phyloP scores from a whole-genome alignment of 2,888 invertebrate genomes.

The Sialis lutaria region DNA sequence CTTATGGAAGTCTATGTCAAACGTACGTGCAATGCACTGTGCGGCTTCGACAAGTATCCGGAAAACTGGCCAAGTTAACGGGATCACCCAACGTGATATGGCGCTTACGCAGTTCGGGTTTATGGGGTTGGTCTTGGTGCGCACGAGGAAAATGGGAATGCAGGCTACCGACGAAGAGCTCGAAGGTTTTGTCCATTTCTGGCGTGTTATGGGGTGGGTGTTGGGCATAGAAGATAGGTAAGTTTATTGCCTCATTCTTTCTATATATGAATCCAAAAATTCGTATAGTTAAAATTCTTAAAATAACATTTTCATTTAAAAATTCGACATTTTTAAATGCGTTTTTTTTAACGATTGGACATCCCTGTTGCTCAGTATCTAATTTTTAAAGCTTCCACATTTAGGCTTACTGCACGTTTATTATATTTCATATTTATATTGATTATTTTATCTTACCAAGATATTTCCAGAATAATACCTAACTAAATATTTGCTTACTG shows the following conservation, averaged over 20 bases:
- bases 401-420: too few relatives aligned
- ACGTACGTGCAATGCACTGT: slow-evolving; percentile 49
- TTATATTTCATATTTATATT: too few relatives aligned
- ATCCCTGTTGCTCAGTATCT: too few relatives aligned
- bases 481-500: too few relatives aligned
- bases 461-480: too few relatives aligned
- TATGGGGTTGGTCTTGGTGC: slow-evolving; percentile 52
- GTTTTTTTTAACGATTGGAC: too few relatives aligned
- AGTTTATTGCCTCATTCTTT: slow-evolving; percentile 9
- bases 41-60: slow-evolving; percentile 35
- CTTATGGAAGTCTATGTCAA: slow-evolving; percentile 47
- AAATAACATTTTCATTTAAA: too few relatives aligned
- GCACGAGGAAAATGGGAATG: slow-evolving; percentile 46
- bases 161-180: slow-evolving; percentile 39
- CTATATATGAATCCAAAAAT: too few relatives aligned
- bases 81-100: slow-evolving; percentile 68
- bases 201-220: slow-evolving; percentile 66
- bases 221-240: slow-evolving; percentile 70
- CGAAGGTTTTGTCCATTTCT: slow-evolving; percentile 64
- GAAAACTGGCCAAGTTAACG: slow-evolving; percentile 26
- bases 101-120: slow-evolving; percentile 78
- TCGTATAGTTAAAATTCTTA: too few relatives aligned
- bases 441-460: too few relatives aligned
- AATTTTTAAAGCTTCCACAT: too few relatives aligned
- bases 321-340: too few relatives aligned